A percentile compares a stretch with the other conserved stretches of the same genome.
These are phyloP conservation scores for Pygocentrus nattereri DNA, from an alignment of 2,797 vertebrate species.

Conservation along the genomic window DNA sequence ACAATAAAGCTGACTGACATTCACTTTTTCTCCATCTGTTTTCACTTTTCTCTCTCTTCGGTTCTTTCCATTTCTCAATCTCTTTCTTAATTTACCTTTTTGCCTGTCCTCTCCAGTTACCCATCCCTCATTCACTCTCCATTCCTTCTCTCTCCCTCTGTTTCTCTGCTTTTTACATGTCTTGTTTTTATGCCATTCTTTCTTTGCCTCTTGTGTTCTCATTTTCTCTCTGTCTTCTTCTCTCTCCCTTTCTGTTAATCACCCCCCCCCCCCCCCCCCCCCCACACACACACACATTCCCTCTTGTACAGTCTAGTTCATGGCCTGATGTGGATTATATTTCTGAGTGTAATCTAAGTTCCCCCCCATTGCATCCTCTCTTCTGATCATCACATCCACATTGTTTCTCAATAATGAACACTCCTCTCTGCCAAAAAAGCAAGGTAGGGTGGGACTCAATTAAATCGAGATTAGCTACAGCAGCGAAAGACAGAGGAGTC, in stretches of 20 bases:
- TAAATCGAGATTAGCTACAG: slow-evolving; percentile 47
- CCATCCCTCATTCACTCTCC: background rate
- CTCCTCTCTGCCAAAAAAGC: slow-evolving; percentile 17
- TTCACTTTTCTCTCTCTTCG: background rate
- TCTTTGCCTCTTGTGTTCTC: background rate
- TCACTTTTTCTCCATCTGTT: no score
- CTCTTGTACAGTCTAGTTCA: slow-evolving; percentile 35
- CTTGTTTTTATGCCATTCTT: no score
- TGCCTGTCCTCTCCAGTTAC: background rate
- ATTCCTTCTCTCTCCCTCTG: background rate
- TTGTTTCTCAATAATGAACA: slow-evolving; percentile 53
- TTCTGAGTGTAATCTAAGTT: slow-evolving; percentile 22
- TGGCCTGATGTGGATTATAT: slow-evolving; percentile 15
- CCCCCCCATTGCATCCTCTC: background rate
- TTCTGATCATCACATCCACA: slow-evolving; percentile 42
- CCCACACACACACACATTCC: no score
- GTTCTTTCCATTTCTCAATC: background rate
- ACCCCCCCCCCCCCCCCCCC: background rate
- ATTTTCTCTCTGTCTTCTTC: background rate
- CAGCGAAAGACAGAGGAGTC: slow-evolving; percentile 36
- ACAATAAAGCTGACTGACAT: no score
- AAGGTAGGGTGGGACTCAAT: slow-evolving; percentile 50
- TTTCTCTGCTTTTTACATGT: background rate
- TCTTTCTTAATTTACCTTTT: background rate
- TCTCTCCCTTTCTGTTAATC: slow-evolving; percentile 13